Conservation (phyloP, 2,113 vertebrate genomes). For the Lagenorhynchus albirostris region DNA sequence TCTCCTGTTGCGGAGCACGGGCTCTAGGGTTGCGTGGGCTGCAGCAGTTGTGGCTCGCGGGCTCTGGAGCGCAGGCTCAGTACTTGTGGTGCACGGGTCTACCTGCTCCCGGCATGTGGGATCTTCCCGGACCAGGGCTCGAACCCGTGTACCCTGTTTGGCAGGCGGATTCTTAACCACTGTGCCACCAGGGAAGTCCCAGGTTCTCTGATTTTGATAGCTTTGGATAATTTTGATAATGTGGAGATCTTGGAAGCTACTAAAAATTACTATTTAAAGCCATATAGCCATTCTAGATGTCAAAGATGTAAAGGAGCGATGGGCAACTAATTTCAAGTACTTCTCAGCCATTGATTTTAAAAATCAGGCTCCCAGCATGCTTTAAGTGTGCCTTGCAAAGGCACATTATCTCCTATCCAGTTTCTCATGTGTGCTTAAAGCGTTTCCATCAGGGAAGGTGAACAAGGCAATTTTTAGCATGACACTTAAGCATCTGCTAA, state of each 20-base stretch:
- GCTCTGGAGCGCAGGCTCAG: too few species aligned
- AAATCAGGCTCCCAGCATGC: background rate
- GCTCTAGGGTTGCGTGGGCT: too few species aligned
- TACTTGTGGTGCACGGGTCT: too few species aligned
- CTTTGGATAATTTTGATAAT: background rate
- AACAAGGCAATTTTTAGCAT: background rate
- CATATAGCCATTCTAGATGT: background rate
- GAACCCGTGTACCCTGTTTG: too few species aligned
- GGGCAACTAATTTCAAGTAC: background rate
- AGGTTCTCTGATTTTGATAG: constrained; percentile 1
- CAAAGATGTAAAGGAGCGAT: background rate
- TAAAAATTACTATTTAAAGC: background rate
- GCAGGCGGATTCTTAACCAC: too few species aligned
- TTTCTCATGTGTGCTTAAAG: background rate
- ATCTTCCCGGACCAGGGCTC: too few species aligned
- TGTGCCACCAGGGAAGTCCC: too few species aligned
- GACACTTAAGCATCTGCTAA: background rate
- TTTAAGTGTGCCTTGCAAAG: background rate
- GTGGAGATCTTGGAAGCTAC: background rate
- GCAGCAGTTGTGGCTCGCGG: too few species aligned
- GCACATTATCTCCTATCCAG: background rate
- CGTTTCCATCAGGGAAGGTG: background rate
- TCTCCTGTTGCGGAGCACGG: too few species aligned
- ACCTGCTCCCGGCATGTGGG: too few species aligned
- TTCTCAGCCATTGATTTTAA: background rate